phyloP scores from a whole-genome alignment of 2,888 invertebrate species.

The Acrobasis consociella region DNA sequence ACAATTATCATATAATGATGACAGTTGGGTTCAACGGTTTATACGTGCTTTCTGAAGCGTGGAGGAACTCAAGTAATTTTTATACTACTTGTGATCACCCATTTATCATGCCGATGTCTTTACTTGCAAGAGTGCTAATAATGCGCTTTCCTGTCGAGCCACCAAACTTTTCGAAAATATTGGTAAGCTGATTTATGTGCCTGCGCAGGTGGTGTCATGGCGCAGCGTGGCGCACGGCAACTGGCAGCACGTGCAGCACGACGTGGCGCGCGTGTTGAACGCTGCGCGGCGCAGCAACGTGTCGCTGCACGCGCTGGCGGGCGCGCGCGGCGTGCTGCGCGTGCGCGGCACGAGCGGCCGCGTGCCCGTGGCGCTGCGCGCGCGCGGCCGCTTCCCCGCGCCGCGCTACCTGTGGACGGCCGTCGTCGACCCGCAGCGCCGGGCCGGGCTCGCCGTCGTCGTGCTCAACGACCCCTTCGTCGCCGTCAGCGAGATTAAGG shows the following conservation, averaged over 20 bases:
- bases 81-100: too few species aligned
- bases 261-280: constrained; percentile 47
- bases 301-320: constrained; percentile 52
- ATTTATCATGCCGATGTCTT: too few species aligned
- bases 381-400: constrained; percentile 62
- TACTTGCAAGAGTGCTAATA: too few species aligned
- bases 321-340: constrained; percentile 55
- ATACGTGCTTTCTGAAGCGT: too few species aligned
- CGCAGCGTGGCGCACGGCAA: constrained; percentile 63
- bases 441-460: constrained; percentile 54
- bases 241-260: constrained; percentile 60
- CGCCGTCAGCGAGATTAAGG: constrained; percentile 66
- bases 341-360: constrained; percentile 44
- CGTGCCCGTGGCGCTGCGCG: constrained; percentile 42
- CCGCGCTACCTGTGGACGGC: constrained; percentile 70
- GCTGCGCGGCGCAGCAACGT: constrained; percentile 34
- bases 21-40: too few species aligned
- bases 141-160: too few species aligned
- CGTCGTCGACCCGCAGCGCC: constrained; percentile 42
- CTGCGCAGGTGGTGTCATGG: constrained; percentile 59
- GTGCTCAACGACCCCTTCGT: constrained; percentile 73
- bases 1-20: too few species aligned
- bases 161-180: too few species aligned
- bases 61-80: too few species aligned
- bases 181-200: too few species aligned